Base-by-base conservation (phyloP, 2,113 vertebrate genomes). In the Sakesphorus luctuosus region DNA sequence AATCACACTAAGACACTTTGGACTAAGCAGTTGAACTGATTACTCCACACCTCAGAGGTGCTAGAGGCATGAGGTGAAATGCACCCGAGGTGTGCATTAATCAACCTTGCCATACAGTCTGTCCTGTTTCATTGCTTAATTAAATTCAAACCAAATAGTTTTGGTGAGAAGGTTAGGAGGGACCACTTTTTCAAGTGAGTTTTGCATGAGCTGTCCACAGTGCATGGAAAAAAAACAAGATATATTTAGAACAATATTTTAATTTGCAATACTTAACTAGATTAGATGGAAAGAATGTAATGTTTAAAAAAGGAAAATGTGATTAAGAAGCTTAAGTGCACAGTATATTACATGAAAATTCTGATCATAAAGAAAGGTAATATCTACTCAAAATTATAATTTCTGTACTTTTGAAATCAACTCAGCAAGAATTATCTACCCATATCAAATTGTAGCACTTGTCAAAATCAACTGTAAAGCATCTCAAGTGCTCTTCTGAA, bases 391-490 rank as follows among this genome's bases (percentile, higher is more conserved):
- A 99, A 99, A 99, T 99, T 99, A 98, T 99, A 99, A 99, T 99
- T 99, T 99, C 98, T 98, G 98, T 98, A 98, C 98, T 99, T 99
- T 98, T 98, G 98, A 99, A 99, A 99, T 99, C 99, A 99, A 99
- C 99, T 99, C 98, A 98, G 98, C 98, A 98, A 98, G 99, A 99
- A 99, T 98, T 98, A 99, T 99, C 98, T 98, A 98, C 97, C 98
- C 98, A 97, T 98, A 98, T 99, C 98, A 98, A 98, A 98, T 98
- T 98, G 98, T 98, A 99, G 97, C 97, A 98, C 97, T 98, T 98
- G 98, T 99, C 98, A 98, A 98, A 99, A 99, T 99, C 98, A 99
- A 98, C 98, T 98, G 98, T 97, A 98, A 98, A 98, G 98, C 98
- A 98, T 99, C 98, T 99, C 98, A 98, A 98, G 98, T 98, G 98